A percentile compares a stretch with the other conserved stretches of the same genome.
Evolutionary conservation across 2,797 vertebrate species (phyloP).

Genomic region (Sebastes elongatus): DNA sequence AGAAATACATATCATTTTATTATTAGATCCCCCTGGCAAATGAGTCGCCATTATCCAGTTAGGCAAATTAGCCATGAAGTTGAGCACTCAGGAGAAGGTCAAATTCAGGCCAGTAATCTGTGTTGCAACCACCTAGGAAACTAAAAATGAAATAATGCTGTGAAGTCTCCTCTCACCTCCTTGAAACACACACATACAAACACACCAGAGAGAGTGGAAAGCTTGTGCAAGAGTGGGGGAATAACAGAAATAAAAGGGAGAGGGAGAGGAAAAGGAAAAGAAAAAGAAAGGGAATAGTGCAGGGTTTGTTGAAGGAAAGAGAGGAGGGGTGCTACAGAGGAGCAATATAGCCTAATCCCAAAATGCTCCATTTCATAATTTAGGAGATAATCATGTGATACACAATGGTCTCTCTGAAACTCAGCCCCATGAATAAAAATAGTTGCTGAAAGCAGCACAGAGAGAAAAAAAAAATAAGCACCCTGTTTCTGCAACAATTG

Average conservation of each 20-base stretch:
- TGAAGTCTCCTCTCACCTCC: neutral
- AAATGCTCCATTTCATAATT: constrained; percentile 59
- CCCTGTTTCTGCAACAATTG: constrained; percentile 45
- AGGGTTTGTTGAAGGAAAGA: constrained; percentile 4
- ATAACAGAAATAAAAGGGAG: neutral
- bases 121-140: neutral
- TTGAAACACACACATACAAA: neutral
- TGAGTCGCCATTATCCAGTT: constrained; percentile 29
- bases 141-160: constrained; percentile 22
- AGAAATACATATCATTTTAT: constrained; percentile 1
- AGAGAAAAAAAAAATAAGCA: constrained; percentile 18
- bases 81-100: constrained; percentile 28
- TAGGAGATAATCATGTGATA: constrained; percentile 46
- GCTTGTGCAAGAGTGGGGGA: neutral
- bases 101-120: constrained; percentile 27
- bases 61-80: constrained; percentile 23
- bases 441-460: constrained; percentile 24
- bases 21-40: constrained; percentile 3
- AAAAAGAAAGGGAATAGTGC: neutral
- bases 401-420: constrained; percentile 41
- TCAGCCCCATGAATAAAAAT: constrained; percentile 48
- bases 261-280: neutral
- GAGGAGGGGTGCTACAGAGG: neutral
- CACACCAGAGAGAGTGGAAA: neutral
- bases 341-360: constrained; percentile 34